Conservation (phyloP, 2,113 vertebrate species). For the Tachycineta bicolor region DNA sequence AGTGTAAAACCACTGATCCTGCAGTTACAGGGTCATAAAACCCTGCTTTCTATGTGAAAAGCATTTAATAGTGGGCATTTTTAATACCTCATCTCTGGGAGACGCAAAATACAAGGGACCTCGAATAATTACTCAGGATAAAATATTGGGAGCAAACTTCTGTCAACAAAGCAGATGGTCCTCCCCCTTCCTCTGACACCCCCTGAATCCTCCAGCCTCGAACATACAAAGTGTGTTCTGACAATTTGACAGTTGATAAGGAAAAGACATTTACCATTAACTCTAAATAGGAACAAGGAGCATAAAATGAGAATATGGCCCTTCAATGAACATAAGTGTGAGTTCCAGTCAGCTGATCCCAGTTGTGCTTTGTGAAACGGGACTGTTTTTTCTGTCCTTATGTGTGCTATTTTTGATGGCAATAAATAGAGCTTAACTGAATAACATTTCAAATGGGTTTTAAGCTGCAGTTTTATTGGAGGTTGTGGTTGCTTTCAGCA, state of each 20-base stretch:
- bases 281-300: conserved; percentile 53
- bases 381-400: not conserved
- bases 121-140: conserved; percentile 64
- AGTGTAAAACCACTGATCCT: conserved; percentile 71
- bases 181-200: not conserved
- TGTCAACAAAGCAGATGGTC: conserved; percentile 67
- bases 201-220: conserved; percentile 34
- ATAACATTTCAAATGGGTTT: conserved; percentile 46
- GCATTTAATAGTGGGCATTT: conserved; percentile 67
- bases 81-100: conserved; percentile 64
- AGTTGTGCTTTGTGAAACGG: not conserved
- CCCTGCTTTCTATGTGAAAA: conserved; percentile 69
- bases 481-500: not conserved
- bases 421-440: conserved; percentile 62
- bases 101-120: conserved; percentile 53
- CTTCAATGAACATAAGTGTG: conserved; percentile 11
- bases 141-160: conserved; percentile 66
- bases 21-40: conserved; percentile 71
- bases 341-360: conserved; percentile 45
- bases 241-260: conserved; percentile 67
- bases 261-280: conserved; percentile 52
- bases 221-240: conserved; percentile 43
- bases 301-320: conserved; percentile 13
- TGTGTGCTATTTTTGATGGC: conserved; percentile 4
- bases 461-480: conserved; percentile 8